Base-by-base conservation (phyloP, 2,888 invertebrate species). In the Eumerus sabulonum region DNA sequence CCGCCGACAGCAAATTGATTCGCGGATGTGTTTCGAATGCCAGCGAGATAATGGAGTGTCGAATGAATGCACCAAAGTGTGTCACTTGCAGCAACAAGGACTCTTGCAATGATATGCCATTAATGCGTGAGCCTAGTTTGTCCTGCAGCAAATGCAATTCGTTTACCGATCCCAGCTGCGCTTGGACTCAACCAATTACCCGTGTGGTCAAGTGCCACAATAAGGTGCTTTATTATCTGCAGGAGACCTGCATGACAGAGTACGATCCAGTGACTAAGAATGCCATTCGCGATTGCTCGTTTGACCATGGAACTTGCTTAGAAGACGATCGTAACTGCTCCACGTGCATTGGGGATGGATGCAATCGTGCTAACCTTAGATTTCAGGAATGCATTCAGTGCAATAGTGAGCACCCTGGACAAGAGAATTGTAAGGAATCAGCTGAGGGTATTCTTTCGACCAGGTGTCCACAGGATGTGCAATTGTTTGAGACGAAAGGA, bases 301-400 rank as follows among this genome's bases (percentile, higher is more conserved):
- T 81, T 45, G 84, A 83, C 38, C 48, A 71, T 17, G 83, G 82
- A 1, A 72, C 57, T 1, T 83, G 83, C 38, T 67, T 72, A n/a
- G 11, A 63, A 9, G 72, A 70, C 5, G 67, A 72, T 19, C 19
- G 42, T 0, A 70, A 64, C 38, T 83, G 83, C 16, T 40, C 35
- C 5, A 63, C 76, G 5, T 83, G 82, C 56, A 42, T 12, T 1
- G 60, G 44, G 11, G 35, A 68, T 51, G 83, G 82, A 13, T 84
- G 84, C 35, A 84, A 84, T 47, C 19, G 48, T 12, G 72, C 9
- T 4, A 74, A 60, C 13, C 38, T 76, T 7, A 57, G 71, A 11
- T 47, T 17, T 12, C 82, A 83, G 57, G 40, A 74, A 12, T 84
- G 84, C 17, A 44, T 83, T 48, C 83, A 82, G 40, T 84, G 84